Conservation (phyloP, 1,140 invertebrate genomes). For the Panagrolaimus sp. region DNA sequence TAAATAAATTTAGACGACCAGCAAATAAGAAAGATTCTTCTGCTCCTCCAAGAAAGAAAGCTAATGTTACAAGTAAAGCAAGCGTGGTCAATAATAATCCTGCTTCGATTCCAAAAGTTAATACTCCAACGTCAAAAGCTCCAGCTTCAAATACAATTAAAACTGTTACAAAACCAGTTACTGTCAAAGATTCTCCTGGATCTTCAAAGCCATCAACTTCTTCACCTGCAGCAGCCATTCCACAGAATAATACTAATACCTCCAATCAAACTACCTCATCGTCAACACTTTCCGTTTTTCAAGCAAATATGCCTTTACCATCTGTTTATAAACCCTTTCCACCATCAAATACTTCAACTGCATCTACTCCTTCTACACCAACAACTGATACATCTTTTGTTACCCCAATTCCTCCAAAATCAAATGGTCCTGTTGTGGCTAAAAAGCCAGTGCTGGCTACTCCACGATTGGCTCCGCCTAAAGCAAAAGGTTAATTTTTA, state of each 20-base stretch:
- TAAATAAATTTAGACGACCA: not conserved
- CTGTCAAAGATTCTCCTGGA: not conserved
- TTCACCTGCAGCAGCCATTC: not conserved
- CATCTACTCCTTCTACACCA: no score
- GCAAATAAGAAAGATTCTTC: not conserved
- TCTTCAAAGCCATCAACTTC: not conserved
- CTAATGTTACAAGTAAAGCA: not conserved
- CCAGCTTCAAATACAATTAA: not conserved
- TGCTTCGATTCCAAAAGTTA: not conserved
- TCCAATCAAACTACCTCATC: not conserved
- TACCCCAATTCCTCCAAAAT: not conserved
- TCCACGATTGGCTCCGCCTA: not conserved
- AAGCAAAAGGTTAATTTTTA: slow-evolving; percentile 12
- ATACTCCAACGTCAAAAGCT: not conserved
- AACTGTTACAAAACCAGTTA: not conserved
- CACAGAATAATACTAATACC: not conserved
- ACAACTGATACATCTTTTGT: not conserved
- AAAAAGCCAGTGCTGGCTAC: not conserved
- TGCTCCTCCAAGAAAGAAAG: not conserved
- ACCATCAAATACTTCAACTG: no score
- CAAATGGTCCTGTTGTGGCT: not conserved
- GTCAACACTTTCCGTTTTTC: not conserved
- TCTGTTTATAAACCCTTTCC: no score
- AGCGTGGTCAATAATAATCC: not conserved
- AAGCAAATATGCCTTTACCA: no score